A percentile compares a stretch with the other conserved stretches of the same genome.
Conservation (phyloP, 2,888 invertebrate genomes). For the Ecliptopera silaceata region DNA sequence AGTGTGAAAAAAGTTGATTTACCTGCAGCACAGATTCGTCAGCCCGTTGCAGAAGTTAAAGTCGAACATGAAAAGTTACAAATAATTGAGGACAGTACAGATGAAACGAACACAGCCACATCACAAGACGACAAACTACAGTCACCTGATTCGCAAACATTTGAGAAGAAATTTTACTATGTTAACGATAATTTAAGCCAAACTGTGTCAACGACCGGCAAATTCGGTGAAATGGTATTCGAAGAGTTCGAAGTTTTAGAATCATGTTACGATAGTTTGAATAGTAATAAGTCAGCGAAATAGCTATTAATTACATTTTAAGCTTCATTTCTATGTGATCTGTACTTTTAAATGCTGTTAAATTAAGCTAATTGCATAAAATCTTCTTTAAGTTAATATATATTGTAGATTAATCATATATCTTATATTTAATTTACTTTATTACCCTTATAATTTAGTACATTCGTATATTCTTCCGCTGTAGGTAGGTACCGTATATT, state of each 20-base stretch:
- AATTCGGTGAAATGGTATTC: constrained; percentile 93
- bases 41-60: constrained; percentile 32
- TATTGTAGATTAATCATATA: constrained; percentile 54
- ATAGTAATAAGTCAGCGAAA: constrained; percentile 78
- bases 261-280: constrained; percentile 83
- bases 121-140: constrained; percentile 49
- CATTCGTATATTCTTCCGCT: constrained; percentile 46
- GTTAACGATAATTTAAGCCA: constrained; percentile 83
- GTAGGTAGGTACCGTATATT: constrained; percentile 53
- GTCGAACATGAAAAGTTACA: constrained; percentile 42
- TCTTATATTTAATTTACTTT: constrained; percentile 28
- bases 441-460: constrained; percentile 43
- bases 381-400: constrained; percentile 45
- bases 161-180: constrained; percentile 84
- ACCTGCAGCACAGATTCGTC: constrained; percentile 40
- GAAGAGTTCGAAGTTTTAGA: constrained; percentile 90
- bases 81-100: constrained; percentile 41
- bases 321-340: constrained; percentile 73
- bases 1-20: constrained; percentile 43
- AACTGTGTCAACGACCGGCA: constrained; percentile 81
- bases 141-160: constrained; percentile 58
- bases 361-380: constrained; percentile 58
- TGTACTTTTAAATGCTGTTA: constrained; percentile 73
- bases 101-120: constrained; percentile 38
- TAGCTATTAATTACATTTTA: constrained; percentile 52